Base-by-base conservation (phyloP, 2,888 invertebrate species). In the Leptopilina myrica region DNA sequence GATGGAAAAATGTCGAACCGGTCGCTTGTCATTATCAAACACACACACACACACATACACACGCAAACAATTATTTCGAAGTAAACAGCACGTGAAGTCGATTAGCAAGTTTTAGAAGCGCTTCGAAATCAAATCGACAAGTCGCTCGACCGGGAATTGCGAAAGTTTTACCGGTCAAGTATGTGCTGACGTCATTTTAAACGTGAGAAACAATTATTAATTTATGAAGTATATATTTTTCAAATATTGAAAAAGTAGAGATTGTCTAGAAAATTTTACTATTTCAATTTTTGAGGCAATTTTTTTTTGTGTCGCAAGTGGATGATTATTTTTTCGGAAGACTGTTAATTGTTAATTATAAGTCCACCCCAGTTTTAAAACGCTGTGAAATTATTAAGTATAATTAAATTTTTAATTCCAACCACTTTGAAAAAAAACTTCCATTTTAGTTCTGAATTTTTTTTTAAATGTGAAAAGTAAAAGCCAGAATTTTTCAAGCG, bases 101-200 rank as follows among this genome's bases (percentile, higher is more conserved):
- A 73, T 73, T 56, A 73, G 56, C 33, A 73, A 53, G 73, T 73
- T 49, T 49, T 49, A 56, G 33, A 33, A 73, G 33, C 56, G 73
- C 56, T 73, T 73, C n/a, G 15, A 56, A 73, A 73, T 56, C 33
- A 2, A 73, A 56, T 73, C n/a, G 73, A 40, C 56, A 73, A 73
- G 56, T 33, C 56, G 26, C 26, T 69, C 69, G 53, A 69, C 49
- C 49, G 49, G 14, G 20, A 69, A 53, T 84, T 84, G 82, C 80
- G 79, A 84, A 85, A 84, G 80, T 67, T 46, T 73, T 49, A 81
- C 67, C 67, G 77, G 77, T 80, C 79, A 79, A 82, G 76, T 84
- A 84, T 84, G 81, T 78, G 84, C 84, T 85, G 78, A 80, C 84
- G 82, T 85, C 84, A 83, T 84, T 20, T 78, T 79, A 76, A 84